Evolutionary conservation across 2,113 vertebrate species (phyloP).

Genomic region (Petrocephalus microphthalmus): DNA sequence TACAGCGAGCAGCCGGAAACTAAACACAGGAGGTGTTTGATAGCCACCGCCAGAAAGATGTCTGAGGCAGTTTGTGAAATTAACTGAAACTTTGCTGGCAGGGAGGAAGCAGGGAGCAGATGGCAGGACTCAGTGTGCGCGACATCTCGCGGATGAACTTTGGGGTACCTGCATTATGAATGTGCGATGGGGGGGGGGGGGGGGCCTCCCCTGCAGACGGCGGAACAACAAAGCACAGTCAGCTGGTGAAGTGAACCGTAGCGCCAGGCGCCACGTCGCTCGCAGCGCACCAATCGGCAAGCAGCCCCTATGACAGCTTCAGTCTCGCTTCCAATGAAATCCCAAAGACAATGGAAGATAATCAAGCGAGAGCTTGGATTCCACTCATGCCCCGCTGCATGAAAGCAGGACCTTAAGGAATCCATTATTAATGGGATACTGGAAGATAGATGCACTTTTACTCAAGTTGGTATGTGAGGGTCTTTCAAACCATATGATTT

Average conservation of each 20-base stretch:
- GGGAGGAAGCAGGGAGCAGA: conserved; percentile 43
- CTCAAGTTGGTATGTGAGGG: background rate
- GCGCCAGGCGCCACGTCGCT: background rate
- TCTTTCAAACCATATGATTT: background rate
- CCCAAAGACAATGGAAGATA: background rate
- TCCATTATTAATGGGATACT: background rate
- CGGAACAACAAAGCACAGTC: background rate
- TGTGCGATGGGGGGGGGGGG: background rate
- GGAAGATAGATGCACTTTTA: background rate
- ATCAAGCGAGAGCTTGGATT: background rate
- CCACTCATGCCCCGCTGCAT: background rate
- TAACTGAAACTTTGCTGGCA: conserved; percentile 52
- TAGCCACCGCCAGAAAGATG: conserved; percentile 46
- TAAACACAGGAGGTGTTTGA: conserved; percentile 45
- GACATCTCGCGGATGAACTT: conserved; percentile 22
- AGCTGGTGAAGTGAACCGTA: background rate
- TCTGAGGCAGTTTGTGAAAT: conserved; percentile 56
- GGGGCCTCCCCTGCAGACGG: background rate
- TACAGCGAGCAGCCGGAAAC: background rate
- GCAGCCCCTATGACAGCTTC: background rate
- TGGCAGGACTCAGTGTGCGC: conserved; percentile 18
- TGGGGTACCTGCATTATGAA: conserved; percentile 23
- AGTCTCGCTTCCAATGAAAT: background rate
- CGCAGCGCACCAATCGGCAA: background rate
- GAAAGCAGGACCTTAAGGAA: background rate